These are phyloP conservation scores for Sebastes schlegelii DNA, from an alignment of 2,113 vertebrate genomes.

Conservation along the genomic window DNA sequence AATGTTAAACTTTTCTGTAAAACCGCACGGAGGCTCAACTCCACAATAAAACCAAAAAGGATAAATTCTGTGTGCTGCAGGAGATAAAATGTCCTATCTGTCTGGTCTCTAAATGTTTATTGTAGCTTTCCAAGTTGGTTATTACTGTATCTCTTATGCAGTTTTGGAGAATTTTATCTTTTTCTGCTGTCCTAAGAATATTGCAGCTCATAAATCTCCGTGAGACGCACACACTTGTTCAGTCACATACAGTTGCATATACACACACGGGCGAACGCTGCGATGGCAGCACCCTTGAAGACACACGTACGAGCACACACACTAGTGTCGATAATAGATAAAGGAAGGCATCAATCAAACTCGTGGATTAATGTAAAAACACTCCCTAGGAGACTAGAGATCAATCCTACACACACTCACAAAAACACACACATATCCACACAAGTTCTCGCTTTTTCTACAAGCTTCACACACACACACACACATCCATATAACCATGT, in stretches of 20 bases:
- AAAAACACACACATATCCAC: not conserved
- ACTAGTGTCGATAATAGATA: conserved; percentile 33
- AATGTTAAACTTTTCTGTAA: conserved; percentile 15
- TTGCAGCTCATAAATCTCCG: conserved; percentile 55
- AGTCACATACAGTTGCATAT: not conserved
- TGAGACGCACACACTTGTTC: not conserved
- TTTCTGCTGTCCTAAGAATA: conserved; percentile 47
- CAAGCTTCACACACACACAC: not conserved
- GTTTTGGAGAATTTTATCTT: conserved; percentile 43
- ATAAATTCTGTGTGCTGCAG: conserved; percentile 29
- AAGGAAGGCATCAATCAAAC: conserved; percentile 52
- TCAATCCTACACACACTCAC: conserved; percentile 28
- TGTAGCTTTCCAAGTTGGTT: conserved; percentile 35
- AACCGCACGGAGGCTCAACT: not conserved
- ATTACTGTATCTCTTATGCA: conserved; percentile 48
- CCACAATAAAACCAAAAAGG: conserved; percentile 16
- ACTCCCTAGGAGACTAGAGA: conserved; percentile 34
- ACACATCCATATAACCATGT: not conserved
- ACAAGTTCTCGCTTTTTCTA: not conserved
- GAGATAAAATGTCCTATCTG: conserved; percentile 42
- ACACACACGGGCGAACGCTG: not conserved
- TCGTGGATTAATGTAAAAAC: conserved; percentile 51
- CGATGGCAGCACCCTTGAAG: not conserved
- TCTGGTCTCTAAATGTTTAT: conserved; percentile 48
- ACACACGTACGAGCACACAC: conserved; percentile 1